Base-by-base conservation (phyloP, 2,888 invertebrate genomes). In the Antheraea assamensis region DNA sequence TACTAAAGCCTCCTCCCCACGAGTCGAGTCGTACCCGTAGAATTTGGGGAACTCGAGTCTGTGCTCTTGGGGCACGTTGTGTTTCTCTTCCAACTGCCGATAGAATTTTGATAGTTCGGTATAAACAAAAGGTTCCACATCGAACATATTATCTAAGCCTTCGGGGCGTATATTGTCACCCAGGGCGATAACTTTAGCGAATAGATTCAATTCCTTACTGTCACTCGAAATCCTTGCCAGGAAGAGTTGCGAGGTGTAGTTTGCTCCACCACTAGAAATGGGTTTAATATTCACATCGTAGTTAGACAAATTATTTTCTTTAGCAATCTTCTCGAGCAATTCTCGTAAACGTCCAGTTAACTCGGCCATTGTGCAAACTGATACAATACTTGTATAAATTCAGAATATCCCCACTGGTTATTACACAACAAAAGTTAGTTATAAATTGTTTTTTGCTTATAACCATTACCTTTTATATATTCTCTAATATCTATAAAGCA, bases 231-330 rank as follows among this genome's bases (percentile, higher is more conserved):
- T 68, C 19, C 74, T 75, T 3, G 72, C 74, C 10, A 66, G 31
- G 64, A 31, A 66, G 64, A 66, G 64, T 27, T 66, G 64, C 5
- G 64, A 66, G 30, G 64, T 30, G 31, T 66, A 66, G 31, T 31
- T 66, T 31, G 64, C 64, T 66, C 64, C 64, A 19, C 31, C 64
- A 31, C 30, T 66, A 15, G 64, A 66, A 31, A 66, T 66, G 19
- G 27, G 64, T 71, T 79, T 74, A 2, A 85, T 52, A 71, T 76
- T 75, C 1, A 82, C 66, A 24, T 80, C 74, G 52, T 83, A 81
- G n/a, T 79, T 72, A 2, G 74, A 35, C 19, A 79, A 80, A 4
- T 80, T 74, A n/a, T n/a, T n/a, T n/a, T n/a, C n/a, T n/a, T n/a
- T n/a, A n/a, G n/a, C n/a, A n/a, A n/a, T n/a, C n/a, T 78, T 77